Evolutionary conservation across 2,888 invertebrate genomes (phyloP).

Genomic region (Bruchidius siliquastri): DNA sequence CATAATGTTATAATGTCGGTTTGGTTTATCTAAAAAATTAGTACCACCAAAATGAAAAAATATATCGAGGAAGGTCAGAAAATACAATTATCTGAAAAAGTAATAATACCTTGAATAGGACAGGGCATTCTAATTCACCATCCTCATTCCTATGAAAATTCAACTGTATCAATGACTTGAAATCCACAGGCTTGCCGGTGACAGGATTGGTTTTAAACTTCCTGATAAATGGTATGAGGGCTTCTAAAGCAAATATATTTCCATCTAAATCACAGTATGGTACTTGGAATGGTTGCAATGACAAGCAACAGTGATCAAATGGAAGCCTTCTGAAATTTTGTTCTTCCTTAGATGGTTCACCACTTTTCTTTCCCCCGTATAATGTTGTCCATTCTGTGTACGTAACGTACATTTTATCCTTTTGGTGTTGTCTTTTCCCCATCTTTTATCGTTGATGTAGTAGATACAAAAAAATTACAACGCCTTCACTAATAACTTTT

Average conservation of each 20-base stretch:
- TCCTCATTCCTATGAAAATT: conserved; percentile 84
- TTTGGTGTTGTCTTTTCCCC: conserved; percentile 92
- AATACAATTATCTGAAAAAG: too few species aligned
- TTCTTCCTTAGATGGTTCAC: conserved; percentile 65
- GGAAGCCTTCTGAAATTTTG: conserved; percentile 87
- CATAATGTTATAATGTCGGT: too few species aligned
- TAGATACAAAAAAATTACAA: too few species aligned
- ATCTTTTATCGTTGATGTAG: conserved; percentile 54
- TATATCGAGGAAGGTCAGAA: too few species aligned
- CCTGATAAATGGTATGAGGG: conserved; percentile 80
- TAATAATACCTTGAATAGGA: conserved; percentile 67
- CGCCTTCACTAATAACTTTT: too few species aligned
- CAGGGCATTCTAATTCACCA: conserved; percentile 87
- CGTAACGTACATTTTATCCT: conserved; percentile 90
- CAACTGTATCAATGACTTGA: conserved; percentile 77
- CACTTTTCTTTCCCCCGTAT: conserved; percentile 78
- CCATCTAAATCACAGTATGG: conserved; percentile 90
- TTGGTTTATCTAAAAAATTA: too few species aligned
- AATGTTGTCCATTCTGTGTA: conserved; percentile 86
- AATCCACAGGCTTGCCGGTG: conserved; percentile 81
- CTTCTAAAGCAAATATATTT: conserved; percentile 87
- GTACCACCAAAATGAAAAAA: too few species aligned
- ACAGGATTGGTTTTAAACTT: conserved; percentile 92
- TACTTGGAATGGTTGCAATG: conserved; percentile 85
- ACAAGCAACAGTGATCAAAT: conserved; percentile 87